A percentile compares a stretch with the other conserved stretches of the same genome.
phyloP scores from a whole-genome alignment of 2,797 vertebrate genomes.

The Syndactyla subalaris region DNA sequence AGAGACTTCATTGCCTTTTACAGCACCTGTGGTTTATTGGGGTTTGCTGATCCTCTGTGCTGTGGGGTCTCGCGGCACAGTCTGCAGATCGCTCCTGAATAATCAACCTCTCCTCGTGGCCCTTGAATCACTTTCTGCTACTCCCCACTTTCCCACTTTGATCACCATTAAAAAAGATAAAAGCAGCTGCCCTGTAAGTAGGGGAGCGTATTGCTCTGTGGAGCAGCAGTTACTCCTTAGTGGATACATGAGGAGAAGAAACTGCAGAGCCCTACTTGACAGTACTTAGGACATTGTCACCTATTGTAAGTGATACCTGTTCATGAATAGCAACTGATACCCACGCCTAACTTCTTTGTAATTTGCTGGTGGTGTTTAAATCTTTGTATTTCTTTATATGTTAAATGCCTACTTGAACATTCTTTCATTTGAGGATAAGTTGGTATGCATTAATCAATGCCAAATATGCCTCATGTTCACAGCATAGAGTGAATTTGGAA shows the following conservation, averaged over 20 bases:
- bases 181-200: background rate
- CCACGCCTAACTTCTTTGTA: conserved; percentile 11
- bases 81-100: background rate
- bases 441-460: conserved; percentile 58
- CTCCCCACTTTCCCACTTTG: rapidly evolving
- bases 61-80: rapidly evolving
- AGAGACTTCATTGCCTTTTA: background rate
- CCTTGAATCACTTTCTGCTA: background rate
- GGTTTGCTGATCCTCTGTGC: background rate
- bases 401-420: conserved; percentile 24
- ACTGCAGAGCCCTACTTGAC: background rate
- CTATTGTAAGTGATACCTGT: conserved; percentile 14
- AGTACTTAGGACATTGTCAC: background rate
- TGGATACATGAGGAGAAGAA: background rate
- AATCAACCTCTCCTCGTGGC: background rate
- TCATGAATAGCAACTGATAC: background rate
- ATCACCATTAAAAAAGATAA: background rate
- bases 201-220: background rate
- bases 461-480: conserved; percentile 28
- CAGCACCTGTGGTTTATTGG: background rate
- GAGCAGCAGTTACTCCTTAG: background rate
- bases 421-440: conserved; percentile 14
- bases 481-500: conserved; percentile 29
- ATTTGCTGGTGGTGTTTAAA: conserved; percentile 11
- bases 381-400: conserved; percentile 19